Evolutionary conservation across 2,888 invertebrate species (phyloP).

Genomic region (Digitonthophagus gazella): DNA sequence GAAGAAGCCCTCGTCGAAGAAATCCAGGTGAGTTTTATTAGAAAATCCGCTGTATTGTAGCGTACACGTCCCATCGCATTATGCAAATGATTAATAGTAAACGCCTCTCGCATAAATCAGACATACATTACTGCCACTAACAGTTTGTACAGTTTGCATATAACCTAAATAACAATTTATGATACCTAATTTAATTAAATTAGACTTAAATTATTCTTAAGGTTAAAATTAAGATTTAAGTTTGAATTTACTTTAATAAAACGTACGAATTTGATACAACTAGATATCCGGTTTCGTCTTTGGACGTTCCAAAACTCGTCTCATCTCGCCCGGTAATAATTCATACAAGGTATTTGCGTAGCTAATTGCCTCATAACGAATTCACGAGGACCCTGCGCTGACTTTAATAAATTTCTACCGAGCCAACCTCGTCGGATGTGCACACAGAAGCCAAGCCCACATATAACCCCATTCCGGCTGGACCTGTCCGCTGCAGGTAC

Average conservation of each 20-base stretch:
- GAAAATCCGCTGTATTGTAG: not conserved
- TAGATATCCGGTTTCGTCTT: not conserved
- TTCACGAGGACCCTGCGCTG: not conserved
- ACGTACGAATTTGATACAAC: too few relatives aligned
- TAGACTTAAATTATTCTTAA: not conserved
- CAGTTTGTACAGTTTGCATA: not conserved
- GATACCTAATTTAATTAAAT: too few relatives aligned
- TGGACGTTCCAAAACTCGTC: not conserved
- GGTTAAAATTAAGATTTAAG: not conserved
- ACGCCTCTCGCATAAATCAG: conserved; percentile 3
- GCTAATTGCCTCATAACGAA: conserved; percentile 12
- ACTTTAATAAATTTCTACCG: conserved; percentile 5
- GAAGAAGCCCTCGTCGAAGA: conserved; percentile 1
- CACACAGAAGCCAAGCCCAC: not conserved
- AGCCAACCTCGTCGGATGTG: not conserved
- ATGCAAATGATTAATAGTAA: not conserved
- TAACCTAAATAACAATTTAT: not conserved
- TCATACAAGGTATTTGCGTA: conserved; percentile 1
- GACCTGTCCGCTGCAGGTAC: not conserved
- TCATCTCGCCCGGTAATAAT: not conserved
- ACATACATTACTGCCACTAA: conserved; percentile 1
- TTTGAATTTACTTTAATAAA: too few relatives aligned
- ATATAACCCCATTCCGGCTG: conserved; percentile 1
- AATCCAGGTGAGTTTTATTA: conserved; percentile 13
- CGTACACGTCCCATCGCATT: not conserved